phyloP scores from a whole-genome alignment of 2,797 vertebrate genomes.

The Oceanodroma leucorhoa region DNA sequence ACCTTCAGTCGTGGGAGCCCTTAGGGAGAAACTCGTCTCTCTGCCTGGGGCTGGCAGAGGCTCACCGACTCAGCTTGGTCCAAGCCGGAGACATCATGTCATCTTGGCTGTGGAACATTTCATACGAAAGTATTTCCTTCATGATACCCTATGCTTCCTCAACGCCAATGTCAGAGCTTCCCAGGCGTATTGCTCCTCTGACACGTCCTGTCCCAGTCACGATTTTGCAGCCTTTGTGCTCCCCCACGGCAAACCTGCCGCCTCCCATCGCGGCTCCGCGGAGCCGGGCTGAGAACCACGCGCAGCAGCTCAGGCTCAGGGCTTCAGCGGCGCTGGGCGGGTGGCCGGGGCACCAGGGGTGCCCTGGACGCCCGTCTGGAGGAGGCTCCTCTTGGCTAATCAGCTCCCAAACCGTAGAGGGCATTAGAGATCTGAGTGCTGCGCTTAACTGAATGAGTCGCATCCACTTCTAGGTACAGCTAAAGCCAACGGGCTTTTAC shows the following conservation, averaged over 20 bases:
- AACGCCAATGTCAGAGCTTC: background rate
- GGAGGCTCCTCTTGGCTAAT: background rate
- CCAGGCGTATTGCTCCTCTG: background rate
- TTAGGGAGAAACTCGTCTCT: background rate
- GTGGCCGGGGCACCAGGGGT: background rate
- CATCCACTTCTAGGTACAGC: background rate
- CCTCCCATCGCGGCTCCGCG: fast-evolving
- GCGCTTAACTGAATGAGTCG: background rate
- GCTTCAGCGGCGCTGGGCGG: fast-evolving
- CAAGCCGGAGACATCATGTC: background rate
- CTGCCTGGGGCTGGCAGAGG: background rate
- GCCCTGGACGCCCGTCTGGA: background rate
- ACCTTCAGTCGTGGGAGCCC: background rate
- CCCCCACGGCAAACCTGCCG: fast-evolving
- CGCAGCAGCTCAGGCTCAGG: background rate
- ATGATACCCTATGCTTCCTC: background rate
- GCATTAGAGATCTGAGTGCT: background rate
- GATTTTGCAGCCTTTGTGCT: background rate
- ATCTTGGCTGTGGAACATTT: background rate
- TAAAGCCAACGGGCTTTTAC: constrained; percentile 37
- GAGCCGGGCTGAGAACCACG: background rate
- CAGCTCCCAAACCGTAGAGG: background rate
- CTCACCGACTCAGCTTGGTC: fast-evolving
- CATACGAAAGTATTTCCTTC: background rate
- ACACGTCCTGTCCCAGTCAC: fast-evolving